phyloP scores from a whole-genome alignment of 2,797 vertebrate species.

The Cygnus olor region DNA sequence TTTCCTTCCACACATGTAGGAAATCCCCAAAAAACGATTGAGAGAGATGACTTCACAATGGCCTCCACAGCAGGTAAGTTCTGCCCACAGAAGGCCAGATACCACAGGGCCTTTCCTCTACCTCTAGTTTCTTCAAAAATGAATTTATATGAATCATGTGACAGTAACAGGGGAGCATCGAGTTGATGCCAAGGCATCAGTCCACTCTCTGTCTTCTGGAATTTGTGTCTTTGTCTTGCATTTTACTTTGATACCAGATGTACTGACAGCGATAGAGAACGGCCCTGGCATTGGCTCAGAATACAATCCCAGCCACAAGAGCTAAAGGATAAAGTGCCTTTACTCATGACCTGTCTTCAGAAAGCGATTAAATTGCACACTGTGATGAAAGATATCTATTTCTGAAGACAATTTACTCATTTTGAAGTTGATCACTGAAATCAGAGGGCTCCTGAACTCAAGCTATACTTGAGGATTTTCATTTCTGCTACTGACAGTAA shows the following conservation, averaged over 20 bases:
- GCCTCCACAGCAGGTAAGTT: background rate
- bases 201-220: background rate
- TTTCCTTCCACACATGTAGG: background rate
- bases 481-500: background rate
- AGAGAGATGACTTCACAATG: background rate
- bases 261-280: background rate
- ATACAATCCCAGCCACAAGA: background rate
- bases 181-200: background rate
- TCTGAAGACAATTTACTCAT: background rate
- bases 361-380: background rate
- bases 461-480: background rate
- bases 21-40: background rate
- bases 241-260: background rate
- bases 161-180: background rate
- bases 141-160: background rate
- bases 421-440: background rate
- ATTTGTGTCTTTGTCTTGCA: background rate
- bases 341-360: background rate
- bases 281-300: background rate
- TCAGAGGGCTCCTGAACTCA: background rate
- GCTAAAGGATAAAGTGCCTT: background rate
- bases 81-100: background rate
- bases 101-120: background rate
- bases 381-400: background rate
- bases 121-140: background rate